Conservation (phyloP, 2,113 vertebrate genomes). For the Leptobrachium leishanense region DNA sequence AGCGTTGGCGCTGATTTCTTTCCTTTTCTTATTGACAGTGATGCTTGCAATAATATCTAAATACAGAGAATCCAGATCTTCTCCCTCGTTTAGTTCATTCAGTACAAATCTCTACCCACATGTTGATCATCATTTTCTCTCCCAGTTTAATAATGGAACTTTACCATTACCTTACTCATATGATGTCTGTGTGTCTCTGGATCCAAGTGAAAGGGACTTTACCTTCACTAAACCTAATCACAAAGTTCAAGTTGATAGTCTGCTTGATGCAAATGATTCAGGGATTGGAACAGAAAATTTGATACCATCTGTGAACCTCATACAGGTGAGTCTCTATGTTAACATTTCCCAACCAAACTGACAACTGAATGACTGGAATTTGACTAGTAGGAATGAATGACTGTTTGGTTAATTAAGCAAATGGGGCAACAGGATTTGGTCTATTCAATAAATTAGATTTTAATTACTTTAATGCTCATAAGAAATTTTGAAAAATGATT, state of each 20-base stretch:
- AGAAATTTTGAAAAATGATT: too few species aligned
- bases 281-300: background rate
- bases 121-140: conserved; percentile 33
- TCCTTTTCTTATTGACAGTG: conserved; percentile 53
- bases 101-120: conserved; percentile 49
- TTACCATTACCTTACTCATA: conserved; percentile 56
- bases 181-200: conserved; percentile 52
- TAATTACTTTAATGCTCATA: too few species aligned
- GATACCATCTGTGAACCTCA: background rate
- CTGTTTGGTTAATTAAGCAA: too few species aligned
- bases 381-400: too few species aligned
- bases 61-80: conserved; percentile 34
- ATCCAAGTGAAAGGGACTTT: conserved; percentile 50
- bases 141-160: conserved; percentile 56
- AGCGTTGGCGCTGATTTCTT: conserved; percentile 50
- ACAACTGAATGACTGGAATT: too few species aligned
- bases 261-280: conserved; percentile 50
- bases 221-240: conserved; percentile 53
- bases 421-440: too few species aligned
- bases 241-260: conserved; percentile 43
- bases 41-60: conserved; percentile 46
- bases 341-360: too few species aligned
- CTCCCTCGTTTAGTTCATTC: conserved; percentile 11
- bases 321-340: conserved; percentile 32
- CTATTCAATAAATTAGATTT: too few species aligned